Percentiles rank a stretch among this genome's conserved stretches.
phyloP scores from a whole-genome alignment of 1,140 invertebrate species.

The Drosophila kanapiae region DNA sequence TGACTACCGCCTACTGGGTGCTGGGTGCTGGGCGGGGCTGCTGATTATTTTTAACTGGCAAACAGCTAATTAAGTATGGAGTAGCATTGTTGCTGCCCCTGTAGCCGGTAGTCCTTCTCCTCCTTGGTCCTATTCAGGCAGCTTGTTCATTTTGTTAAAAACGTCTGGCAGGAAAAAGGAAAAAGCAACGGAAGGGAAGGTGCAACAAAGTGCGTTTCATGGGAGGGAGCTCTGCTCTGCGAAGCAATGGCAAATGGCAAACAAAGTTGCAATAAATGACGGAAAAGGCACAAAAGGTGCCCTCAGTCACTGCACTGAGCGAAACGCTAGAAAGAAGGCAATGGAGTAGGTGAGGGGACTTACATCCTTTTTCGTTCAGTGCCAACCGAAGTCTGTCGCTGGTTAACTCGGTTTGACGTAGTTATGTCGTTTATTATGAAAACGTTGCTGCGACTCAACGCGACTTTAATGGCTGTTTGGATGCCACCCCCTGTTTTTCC shows the following conservation, averaged over 20 bases:
- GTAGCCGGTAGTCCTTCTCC: constrained; percentile 20
- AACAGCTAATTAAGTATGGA: constrained; percentile 84
- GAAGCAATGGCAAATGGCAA: constrained; percentile 37
- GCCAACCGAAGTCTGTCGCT: constrained; percentile 25
- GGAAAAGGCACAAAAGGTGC: constrained; percentile 69
- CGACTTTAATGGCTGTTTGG: constrained; percentile 79
- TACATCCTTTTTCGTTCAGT: neutral
- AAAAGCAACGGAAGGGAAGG: constrained; percentile 34
- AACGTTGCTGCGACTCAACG: constrained; percentile 68
- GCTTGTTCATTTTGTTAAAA: constrained; percentile 71
- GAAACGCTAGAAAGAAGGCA: neutral
- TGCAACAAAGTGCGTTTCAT: constrained; percentile 65
- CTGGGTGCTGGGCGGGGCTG: constrained; percentile 6
- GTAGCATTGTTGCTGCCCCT: constrained; percentile 64
- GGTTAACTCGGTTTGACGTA: constrained; percentile 80
- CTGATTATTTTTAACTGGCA: constrained; percentile 84
- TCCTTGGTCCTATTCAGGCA: constrained; percentile 6
- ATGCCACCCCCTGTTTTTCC: constrained; percentile 13
- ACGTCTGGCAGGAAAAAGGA: constrained; percentile 30
- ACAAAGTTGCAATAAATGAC: constrained; percentile 84
- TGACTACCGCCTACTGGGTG: constrained; percentile 58
- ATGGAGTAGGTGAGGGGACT: neutral
- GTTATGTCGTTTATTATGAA: constrained; percentile 84
- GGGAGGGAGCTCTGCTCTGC: neutral
- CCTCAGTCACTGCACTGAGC: constrained; percentile 11